Evolutionary conservation across 2,888 invertebrate genomes (phyloP).

Genomic region (Thereva unica): DNA sequence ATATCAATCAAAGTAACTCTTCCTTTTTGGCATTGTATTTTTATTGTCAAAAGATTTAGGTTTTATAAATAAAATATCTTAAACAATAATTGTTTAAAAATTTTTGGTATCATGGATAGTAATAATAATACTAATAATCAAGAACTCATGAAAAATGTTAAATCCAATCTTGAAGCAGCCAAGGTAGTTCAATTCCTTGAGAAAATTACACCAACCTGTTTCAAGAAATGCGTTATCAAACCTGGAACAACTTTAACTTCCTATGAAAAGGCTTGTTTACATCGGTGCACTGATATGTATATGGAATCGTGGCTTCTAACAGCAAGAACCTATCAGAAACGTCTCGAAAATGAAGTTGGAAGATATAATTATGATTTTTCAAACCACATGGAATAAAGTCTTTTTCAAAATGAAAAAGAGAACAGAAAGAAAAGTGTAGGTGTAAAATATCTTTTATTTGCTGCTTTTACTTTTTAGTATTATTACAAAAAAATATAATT

Average conservation of each 20-base stretch:
- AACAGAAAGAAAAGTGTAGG: too few species aligned
- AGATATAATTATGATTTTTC: too few species aligned
- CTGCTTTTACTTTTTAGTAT: too few species aligned
- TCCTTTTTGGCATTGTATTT: too few species aligned
- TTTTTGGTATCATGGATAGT: not conserved
- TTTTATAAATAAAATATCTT: too few species aligned
- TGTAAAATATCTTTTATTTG: too few species aligned
- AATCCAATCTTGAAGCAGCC: constrained; percentile 7
- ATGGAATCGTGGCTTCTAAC: constrained; percentile 22
- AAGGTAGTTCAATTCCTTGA: constrained; percentile 19
- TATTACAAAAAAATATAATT: too few species aligned
- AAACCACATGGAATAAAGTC: too few species aligned
- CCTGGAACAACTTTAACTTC: constrained; percentile 13
- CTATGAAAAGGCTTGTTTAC: constrained; percentile 22
- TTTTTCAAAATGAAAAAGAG: too few species aligned
- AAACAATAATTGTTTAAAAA: too few species aligned
- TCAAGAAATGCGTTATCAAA: constrained; percentile 24
- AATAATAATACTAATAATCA: not conserved
- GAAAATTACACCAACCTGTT: constrained; percentile 22
- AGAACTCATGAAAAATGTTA: constrained; percentile 17
- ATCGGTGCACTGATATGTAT: constrained; percentile 23
- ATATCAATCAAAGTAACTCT: too few species aligned
- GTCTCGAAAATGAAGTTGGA: constrained; percentile 11
- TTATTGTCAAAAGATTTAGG: too few species aligned
- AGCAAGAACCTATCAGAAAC: constrained; percentile 21